phyloP scores from a whole-genome alignment of 2,888 invertebrate genomes.

The Tinea semifulvella region DNA sequence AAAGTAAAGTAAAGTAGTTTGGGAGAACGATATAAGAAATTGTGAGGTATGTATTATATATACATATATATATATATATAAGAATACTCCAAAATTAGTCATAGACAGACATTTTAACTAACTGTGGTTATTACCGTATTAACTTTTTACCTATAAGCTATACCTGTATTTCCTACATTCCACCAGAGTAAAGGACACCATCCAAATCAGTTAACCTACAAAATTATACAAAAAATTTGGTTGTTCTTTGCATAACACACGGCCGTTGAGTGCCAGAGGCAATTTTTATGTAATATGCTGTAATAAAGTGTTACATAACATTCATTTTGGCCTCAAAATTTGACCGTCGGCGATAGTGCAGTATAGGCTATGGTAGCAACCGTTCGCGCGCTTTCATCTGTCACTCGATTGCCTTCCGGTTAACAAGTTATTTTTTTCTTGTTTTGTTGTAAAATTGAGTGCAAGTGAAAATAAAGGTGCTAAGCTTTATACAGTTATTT shows the following conservation, averaged over 20 bases:
- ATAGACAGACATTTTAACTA: too few species aligned
- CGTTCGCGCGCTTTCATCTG: conserved; percentile 36
- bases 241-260: conserved; percentile 40
- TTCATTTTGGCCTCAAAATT: conserved; percentile 57
- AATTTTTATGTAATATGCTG: conserved; percentile 59
- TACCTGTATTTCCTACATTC: conserved; percentile 12
- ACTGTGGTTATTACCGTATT: too few species aligned
- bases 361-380: conserved; percentile 37
- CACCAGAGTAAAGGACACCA: conserved; percentile 8
- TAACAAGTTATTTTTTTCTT: neutral
- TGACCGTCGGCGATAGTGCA: conserved; percentile 43
- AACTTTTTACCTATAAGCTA: too few species aligned
- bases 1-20: too few species aligned
- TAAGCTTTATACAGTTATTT: too few species aligned
- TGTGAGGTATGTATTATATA: too few species aligned
- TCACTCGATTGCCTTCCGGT: conserved; percentile 18
- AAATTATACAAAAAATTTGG: conserved; percentile 34
- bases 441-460: conserved; percentile 19
- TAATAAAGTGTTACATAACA: conserved; percentile 50
- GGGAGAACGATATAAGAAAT: too few species aligned
- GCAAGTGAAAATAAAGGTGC: too few species aligned
- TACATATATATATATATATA: too few species aligned
- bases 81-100: too few species aligned
- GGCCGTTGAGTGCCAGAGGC: conserved; percentile 38
- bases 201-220: conserved; percentile 23